Percentiles rank a stretch among this genome's conserved stretches.
Evolutionary conservation across 2,888 invertebrate species (phyloP).

Genomic region (Stegana nigrithorax): DNA sequence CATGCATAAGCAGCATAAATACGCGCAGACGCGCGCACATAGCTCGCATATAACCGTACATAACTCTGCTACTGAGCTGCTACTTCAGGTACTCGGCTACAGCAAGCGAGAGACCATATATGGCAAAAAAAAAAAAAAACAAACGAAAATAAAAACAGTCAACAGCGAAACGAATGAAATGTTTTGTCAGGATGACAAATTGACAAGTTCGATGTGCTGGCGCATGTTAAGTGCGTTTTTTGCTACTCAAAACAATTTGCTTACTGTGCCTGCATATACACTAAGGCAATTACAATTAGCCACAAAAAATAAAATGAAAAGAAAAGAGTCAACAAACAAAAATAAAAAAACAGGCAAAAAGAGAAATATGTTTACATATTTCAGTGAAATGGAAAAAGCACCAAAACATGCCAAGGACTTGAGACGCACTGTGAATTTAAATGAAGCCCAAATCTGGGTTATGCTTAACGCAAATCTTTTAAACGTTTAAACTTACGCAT

Average conservation of each 20-base stretch:
- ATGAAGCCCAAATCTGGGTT: conserved; percentile 24
- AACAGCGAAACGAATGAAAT: conserved; percentile 8
- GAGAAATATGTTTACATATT: neutral
- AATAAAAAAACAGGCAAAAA: neutral
- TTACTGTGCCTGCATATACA: conserved; percentile 5
- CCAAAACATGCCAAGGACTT: conserved; percentile 54
- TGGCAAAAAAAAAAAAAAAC: neutral
- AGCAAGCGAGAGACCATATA: too few relatives aligned
- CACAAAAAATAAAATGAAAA: too few relatives aligned
- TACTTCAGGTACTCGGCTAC: too few relatives aligned
- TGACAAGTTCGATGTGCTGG: conserved; percentile 32
- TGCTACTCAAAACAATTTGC: neutral
- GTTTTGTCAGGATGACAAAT: conserved; percentile 53
- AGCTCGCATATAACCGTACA: neutral
- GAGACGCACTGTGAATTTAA: conserved; percentile 46
- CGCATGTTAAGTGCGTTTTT: conserved; percentile 2
- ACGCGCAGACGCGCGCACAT: conserved; percentile 25
- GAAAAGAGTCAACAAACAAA: neutral
- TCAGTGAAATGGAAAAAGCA: conserved; percentile 34
- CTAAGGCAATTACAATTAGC: conserved; percentile 51
- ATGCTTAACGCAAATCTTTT: neutral
- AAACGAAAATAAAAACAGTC: neutral
- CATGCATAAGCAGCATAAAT: conserved; percentile 56
- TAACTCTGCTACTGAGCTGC: neutral
- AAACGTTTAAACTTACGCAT: conserved; percentile 9